These are phyloP conservation scores for Zingel zingel DNA, from an alignment of 2,113 vertebrate species.

Conservation along the genomic window DNA sequence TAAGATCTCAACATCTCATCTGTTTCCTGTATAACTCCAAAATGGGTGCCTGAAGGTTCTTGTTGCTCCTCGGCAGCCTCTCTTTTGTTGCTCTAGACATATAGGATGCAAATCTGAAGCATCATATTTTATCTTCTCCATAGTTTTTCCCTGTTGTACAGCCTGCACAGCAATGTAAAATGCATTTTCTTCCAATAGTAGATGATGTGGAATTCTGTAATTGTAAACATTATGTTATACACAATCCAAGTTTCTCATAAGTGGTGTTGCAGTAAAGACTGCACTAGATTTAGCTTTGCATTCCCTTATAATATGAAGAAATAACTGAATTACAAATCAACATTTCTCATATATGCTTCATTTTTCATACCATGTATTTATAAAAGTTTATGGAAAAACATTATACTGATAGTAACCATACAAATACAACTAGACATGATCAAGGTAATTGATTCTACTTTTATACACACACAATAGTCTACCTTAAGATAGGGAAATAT, in stretches of 20 bases:
- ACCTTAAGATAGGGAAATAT: not conserved
- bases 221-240: conserved; percentile 26
- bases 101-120: conserved; percentile 68
- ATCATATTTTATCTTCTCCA: conserved; percentile 47
- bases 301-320: not conserved
- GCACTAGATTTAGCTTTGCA: not conserved
- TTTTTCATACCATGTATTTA: not conserved
- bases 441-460: not conserved
- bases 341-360: not conserved
- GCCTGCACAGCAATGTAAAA: conserved; percentile 41
- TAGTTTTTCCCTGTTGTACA: conserved; percentile 26
- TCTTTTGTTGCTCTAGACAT: conserved; percentile 71
- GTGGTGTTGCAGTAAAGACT: not conserved
- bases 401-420: not conserved
- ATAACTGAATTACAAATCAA: not conserved
- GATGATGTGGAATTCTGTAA: conserved; percentile 39
- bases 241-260: not conserved
- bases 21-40: conserved; percentile 57
- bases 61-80: conserved; percentile 61
- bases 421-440: not conserved
- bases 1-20: conserved; percentile 67
- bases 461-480: not conserved
- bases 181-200: conserved; percentile 19
- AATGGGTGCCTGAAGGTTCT: conserved; percentile 35
- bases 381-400: not conserved